A percentile compares a stretch with the other conserved stretches of the same genome.
These are phyloP conservation scores for Lumbricus terrestris DNA, from an alignment of 2,888 invertebrate genomes.

Conservation along the genomic window DNA sequence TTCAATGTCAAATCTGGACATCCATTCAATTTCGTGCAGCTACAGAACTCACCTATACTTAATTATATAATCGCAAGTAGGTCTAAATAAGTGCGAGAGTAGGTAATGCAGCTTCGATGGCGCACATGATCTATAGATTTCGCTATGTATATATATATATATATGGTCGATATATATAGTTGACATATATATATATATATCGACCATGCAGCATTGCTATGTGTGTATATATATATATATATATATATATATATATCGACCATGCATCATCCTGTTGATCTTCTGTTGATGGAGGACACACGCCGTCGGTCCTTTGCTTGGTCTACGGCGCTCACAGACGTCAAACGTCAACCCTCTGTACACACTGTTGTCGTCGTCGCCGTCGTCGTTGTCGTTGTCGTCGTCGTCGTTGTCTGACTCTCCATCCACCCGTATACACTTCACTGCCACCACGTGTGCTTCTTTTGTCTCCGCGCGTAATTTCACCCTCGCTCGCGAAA, in stretches of 20 bases:
- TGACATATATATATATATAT: too few species aligned
- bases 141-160: too few species aligned
- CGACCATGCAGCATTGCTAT: too few species aligned
- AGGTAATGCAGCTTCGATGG: neutral
- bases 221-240: too few species aligned
- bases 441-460: neutral
- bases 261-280: neutral
- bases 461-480: neutral
- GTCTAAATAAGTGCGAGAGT: neutral
- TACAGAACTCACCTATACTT: neutral
- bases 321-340: neutral
- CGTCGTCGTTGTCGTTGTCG: too few species aligned
- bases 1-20: too few species aligned
- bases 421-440: neutral
- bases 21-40: too few species aligned
- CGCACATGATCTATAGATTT: neutral
- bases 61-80: neutral
- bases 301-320: neutral
- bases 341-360: conserved; percentile 3
- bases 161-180: too few species aligned
- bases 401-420: too few species aligned
- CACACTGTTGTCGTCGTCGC: neutral
- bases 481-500: neutral
- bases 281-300: neutral
- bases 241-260: too few species aligned